Conservation (phyloP, 2,113 vertebrate species). For the Ammodytes marinus region DNA sequence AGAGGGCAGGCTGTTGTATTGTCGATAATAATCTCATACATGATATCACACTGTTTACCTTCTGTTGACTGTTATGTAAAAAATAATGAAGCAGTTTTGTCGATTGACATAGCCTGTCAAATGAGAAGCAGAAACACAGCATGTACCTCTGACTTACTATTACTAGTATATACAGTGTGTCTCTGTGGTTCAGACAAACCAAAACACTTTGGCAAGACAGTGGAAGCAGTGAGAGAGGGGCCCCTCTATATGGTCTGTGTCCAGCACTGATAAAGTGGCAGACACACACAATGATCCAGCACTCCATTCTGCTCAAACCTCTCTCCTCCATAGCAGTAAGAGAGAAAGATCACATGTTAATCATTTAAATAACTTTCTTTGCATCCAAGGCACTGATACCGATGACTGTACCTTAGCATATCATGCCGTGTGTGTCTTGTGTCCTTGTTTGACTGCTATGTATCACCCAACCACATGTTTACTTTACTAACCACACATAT, state of each 20-base stretch:
- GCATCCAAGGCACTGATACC: conserved; percentile 25
- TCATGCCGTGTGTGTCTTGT: not conserved
- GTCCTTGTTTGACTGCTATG: conserved; percentile 38
- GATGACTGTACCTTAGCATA: not conserved
- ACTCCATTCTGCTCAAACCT: conserved; percentile 24
- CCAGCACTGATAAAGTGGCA: conserved; percentile 67
- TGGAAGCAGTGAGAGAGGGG: conserved; percentile 27
- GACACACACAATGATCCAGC: conserved; percentile 46
- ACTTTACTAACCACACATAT: conserved; percentile 40
- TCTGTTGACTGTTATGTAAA: not conserved
- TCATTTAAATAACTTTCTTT: conserved; percentile 32
- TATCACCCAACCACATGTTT: conserved; percentile 18
- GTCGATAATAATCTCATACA: conserved; percentile 11
- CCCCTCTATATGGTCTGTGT: conserved; percentile 47
- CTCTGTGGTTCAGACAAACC: conserved; percentile 19
- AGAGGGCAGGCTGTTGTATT: not conserved
- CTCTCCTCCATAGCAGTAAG: conserved; percentile 16
- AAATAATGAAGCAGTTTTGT: too few relatives aligned
- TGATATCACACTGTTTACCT: not conserved
- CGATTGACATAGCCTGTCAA: not conserved
- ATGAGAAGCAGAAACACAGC: not conserved
- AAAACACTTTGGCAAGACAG: conserved; percentile 35
- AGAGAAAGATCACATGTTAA: conserved; percentile 32
- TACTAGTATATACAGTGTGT: not conserved
- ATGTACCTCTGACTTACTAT: conserved; percentile 18